Percentiles rank a stretch among this genome's conserved stretches.
Conservation (phyloP, 2,797 vertebrate species). For the Chiloscyllium punctatum region DNA sequence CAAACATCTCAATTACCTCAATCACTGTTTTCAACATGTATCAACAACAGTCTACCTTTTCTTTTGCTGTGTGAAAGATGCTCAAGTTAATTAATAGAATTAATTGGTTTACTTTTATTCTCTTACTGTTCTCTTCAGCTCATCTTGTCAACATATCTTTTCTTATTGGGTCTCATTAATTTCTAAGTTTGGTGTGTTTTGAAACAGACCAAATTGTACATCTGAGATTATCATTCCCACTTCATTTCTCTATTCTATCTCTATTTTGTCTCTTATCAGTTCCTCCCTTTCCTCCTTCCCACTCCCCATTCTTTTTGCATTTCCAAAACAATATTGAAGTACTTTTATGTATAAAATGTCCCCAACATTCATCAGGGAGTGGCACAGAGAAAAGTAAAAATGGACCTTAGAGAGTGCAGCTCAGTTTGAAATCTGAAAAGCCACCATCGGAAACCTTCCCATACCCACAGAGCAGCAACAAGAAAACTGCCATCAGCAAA, state of each 20-base stretch:
- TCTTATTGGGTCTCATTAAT: neutral
- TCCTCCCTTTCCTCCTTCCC: neutral
- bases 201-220: neutral
- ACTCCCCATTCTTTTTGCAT: too few species aligned
- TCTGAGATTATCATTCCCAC: neutral
- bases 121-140: neutral
- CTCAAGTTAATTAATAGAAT: too few species aligned
- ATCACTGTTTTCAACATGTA: neutral
- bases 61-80: neutral
- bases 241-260: neutral
- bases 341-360: neutral
- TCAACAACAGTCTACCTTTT: too few species aligned
- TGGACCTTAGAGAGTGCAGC: neutral
- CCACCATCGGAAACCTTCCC: too few species aligned
- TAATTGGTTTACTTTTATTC: neutral
- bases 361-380: too few species aligned
- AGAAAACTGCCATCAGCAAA: neutral
- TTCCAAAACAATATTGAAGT: neutral
- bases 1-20: neutral
- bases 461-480: neutral
- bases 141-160: too few species aligned
- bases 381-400: neutral
- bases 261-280: neutral
- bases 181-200: neutral
- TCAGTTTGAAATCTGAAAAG: neutral